These are phyloP conservation scores for Chorisops tibialis DNA, from an alignment of 2,888 invertebrate genomes.

Conservation along the genomic window DNA sequence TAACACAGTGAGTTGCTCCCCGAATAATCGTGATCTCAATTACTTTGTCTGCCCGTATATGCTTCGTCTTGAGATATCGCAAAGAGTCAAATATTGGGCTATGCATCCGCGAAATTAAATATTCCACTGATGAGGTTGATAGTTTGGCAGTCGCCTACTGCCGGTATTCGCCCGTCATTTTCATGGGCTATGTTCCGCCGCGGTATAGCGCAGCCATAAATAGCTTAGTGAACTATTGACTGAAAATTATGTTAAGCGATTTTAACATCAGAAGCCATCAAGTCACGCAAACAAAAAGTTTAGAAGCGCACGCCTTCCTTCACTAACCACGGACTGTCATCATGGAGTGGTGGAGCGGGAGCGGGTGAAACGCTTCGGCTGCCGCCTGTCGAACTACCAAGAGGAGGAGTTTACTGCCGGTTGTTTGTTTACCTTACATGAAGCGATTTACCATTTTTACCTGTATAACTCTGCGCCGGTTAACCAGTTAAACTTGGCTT, in stretches of 20 bases:
- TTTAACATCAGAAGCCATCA: slow-evolving; percentile 36
- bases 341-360: not conserved
- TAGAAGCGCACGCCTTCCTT: slow-evolving; percentile 33
- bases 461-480: not conserved
- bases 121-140: not conserved
- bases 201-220: too few species aligned
- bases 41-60: slow-evolving; percentile 10
- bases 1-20: slow-evolving; percentile 7
- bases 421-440: slow-evolving; percentile 23
- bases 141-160: too few species aligned
- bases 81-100: not conserved
- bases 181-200: too few species aligned
- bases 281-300: slow-evolving; percentile 34
- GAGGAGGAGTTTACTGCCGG: slow-evolving; percentile 30
- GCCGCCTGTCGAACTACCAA: slow-evolving; percentile 17
- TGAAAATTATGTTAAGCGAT: slow-evolving; percentile 39
- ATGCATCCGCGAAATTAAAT: not conserved
- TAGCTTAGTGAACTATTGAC: too few species aligned
- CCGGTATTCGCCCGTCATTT: too few species aligned
- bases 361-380: not conserved
- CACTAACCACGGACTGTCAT: not conserved
- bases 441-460: not conserved
- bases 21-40: slow-evolving; percentile 26
- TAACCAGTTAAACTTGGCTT: too few species aligned
- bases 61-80: not conserved